These are phyloP conservation scores for Machimus atricapillus DNA, from an alignment of 2,888 invertebrate species.

Conservation along the genomic window DNA sequence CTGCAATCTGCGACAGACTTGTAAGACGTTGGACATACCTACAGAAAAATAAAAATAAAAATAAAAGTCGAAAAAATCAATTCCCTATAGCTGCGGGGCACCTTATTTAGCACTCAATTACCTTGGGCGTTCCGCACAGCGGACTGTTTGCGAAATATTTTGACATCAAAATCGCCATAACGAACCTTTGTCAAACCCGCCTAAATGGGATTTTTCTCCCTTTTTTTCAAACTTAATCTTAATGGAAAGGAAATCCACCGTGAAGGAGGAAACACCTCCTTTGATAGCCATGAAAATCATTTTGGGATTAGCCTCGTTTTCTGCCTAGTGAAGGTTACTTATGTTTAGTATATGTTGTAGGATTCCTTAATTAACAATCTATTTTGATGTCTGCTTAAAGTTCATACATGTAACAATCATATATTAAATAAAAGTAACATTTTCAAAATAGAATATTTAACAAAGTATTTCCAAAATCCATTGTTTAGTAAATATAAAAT, in stretches of 20 bases:
- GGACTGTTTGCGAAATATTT: slow-evolving; percentile 22
- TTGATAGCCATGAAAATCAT: not conserved
- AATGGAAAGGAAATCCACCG: not conserved
- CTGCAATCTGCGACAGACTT: not conserved
- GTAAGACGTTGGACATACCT: not conserved
- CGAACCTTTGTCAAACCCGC: not conserved
- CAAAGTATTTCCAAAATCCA: too few relatives aligned
- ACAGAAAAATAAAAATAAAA: not conserved
- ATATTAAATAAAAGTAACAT: too few relatives aligned
- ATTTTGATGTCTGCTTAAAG: too few relatives aligned
- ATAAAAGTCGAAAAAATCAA: not conserved
- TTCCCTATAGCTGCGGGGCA: not conserved
- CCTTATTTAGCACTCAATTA: slow-evolving; percentile 5
- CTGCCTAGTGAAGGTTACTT: not conserved
- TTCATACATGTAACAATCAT: too few relatives aligned
- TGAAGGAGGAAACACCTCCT: not conserved
- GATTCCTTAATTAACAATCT: not conserved
- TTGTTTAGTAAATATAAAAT: too few relatives aligned
- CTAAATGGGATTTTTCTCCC: not conserved
- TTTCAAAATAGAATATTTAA: too few relatives aligned
- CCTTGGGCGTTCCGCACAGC: not conserved
- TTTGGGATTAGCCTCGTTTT: not conserved
- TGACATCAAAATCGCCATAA: slow-evolving; percentile 7
- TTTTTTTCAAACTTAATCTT: not conserved
- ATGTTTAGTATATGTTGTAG: not conserved